A percentile compares a stretch with the other conserved stretches of the same genome.
phyloP scores from a whole-genome alignment of 2,797 vertebrate genomes.

The Setipinna tenuifilis region DNA sequence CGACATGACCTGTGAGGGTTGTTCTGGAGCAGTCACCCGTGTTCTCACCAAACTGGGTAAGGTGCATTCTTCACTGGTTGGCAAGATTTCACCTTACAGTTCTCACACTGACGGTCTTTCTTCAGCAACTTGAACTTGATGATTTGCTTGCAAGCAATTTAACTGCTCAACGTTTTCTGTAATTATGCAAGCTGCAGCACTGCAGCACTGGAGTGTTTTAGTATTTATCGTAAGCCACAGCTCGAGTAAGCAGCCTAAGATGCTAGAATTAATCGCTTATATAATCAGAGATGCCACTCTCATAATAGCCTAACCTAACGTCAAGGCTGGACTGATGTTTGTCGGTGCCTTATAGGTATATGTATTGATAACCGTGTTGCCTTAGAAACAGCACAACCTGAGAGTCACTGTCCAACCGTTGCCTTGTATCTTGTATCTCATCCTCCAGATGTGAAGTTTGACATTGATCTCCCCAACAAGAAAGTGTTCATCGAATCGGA shows the following conservation, averaged over 20 bases:
- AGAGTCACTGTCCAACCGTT: not conserved
- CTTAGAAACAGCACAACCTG: not conserved
- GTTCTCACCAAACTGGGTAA: slow-evolving; percentile 85
- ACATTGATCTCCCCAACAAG: slow-evolving; percentile 91
- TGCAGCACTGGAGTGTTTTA: no score
- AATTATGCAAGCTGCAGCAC: no score
- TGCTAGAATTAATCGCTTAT: no score
- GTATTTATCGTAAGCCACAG: no score
- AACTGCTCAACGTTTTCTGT: no score
- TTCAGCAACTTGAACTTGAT: not conserved
- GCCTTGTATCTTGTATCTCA: not conserved
- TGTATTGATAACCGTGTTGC: not conserved
- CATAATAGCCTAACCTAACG: no score
- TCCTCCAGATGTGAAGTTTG: slow-evolving; percentile 84
- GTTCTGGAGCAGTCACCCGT: slow-evolving; percentile 86
- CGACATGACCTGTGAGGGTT: slow-evolving; percentile 95
- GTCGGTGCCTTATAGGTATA: no score
- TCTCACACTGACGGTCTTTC: not conserved
- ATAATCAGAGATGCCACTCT: no score
- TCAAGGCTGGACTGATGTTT: no score
- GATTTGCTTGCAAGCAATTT: no score
- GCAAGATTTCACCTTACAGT: not conserved
- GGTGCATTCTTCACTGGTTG: slow-evolving; percentile 35
- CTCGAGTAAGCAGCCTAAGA: no score
- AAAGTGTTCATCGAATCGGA: slow-evolving; percentile 89